Conservation (phyloP, 2,797 vertebrate genomes). For the Artibeus lituratus region DNA sequence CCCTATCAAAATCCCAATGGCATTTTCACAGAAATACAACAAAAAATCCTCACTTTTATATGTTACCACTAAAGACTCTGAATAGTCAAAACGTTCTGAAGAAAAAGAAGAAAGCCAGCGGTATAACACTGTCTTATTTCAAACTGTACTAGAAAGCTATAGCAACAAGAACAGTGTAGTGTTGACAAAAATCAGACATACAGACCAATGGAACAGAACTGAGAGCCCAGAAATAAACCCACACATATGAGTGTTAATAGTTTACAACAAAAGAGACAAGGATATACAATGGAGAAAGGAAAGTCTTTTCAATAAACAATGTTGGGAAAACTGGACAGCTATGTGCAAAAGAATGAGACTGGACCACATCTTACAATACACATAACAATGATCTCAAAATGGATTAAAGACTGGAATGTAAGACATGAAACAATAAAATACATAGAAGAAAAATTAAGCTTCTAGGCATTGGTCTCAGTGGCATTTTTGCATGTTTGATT, state of each 20-base stretch:
- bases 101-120: neutral
- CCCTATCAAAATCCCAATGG: neutral
- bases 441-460: neutral
- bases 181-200: neutral
- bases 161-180: neutral
- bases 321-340: neutral
- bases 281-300: neutral
- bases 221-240: neutral
- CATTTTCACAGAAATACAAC: neutral
- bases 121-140: neutral
- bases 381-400: neutral
- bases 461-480: neutral
- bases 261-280: neutral
- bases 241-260: neutral
- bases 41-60: neutral
- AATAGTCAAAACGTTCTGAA: neutral
- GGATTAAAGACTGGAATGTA: neutral
- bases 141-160: neutral
- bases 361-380: neutral
- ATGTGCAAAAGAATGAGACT: neutral
- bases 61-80: neutral
- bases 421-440: neutral
- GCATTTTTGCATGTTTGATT: neutral
- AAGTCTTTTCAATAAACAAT: neutral
- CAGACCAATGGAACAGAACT: neutral